Base-by-base conservation (phyloP, 1,140 invertebrate genomes). In the Hylyphantes graminicola region DNA sequence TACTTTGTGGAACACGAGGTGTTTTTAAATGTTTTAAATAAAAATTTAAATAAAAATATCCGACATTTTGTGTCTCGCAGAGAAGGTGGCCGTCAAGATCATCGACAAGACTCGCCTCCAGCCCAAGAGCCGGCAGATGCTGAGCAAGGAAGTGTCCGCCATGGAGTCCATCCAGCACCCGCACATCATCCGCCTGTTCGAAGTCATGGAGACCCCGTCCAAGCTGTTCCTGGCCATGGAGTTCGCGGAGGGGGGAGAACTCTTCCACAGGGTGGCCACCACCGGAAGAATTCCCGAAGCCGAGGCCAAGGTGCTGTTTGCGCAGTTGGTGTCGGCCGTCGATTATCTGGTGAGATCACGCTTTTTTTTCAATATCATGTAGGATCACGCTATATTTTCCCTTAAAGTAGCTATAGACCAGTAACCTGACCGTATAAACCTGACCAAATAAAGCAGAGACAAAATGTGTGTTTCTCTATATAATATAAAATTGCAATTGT, bases 11-110 rank as follows among this genome's bases (percentile, higher is more conserved):
- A n/a, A n/a, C n/a, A n/a, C n/a, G n/a, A n/a, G n/a, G n/a, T n/a
- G n/a, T n/a, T n/a, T n/a, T n/a, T n/a, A n/a, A n/a, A n/a, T n/a
- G n/a, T n/a, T n/a, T n/a, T n/a, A n/a, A n/a, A n/a, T n/a, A n/a
- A n/a, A n/a, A n/a, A n/a, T n/a, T n/a, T n/a, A n/a, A n/a, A n/a
- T n/a, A n/a, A n/a, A n/a, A n/a, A n/a, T n/a, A 35, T 35, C 2
- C 35, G 35, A 35, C 35, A 35, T 5, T 35, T 35, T 17, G 5
- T 61, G 7, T 64, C 13, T 84, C 90, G 17, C 89, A 94, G 94
- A 94, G 89, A 92, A 93, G 91, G 96, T 97, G 12, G 96, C 96
- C 75, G 93, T 97, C 76, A 97, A 97, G 91, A 95, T 96, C 72
- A 92, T 97, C 89, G 94, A 96, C 89, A 96, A 96, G 89, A 91